Conservation (phyloP, 2,888 invertebrate genomes). For the Caenorhabditis becei region DNA sequence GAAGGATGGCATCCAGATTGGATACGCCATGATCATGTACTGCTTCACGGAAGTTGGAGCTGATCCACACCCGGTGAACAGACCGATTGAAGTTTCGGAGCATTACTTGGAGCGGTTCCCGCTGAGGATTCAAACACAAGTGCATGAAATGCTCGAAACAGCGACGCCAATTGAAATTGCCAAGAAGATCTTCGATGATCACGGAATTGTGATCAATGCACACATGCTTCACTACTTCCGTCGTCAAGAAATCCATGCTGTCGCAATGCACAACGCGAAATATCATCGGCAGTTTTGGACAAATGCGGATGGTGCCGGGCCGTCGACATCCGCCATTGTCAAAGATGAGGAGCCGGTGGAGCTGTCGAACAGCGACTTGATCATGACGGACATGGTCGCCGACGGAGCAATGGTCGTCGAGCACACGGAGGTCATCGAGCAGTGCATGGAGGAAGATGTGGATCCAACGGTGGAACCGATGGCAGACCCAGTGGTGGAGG, state of each 20-base stretch:
- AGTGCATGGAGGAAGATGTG: too few relatives aligned
- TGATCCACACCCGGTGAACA: conserved; percentile 43
- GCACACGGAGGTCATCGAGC: conserved; percentile 24
- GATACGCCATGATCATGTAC: conserved; percentile 68
- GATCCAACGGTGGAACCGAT: not conserved
- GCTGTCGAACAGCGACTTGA: not conserved
- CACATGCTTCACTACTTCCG: not conserved
- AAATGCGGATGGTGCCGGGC: not conserved
- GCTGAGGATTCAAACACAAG: conserved; percentile 27
- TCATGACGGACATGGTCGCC: conserved; percentile 27
- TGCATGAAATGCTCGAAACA: conserved; percentile 22
- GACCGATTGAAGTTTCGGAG: not conserved
- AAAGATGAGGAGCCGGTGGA: too few relatives aligned
- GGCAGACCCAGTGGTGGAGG: too few relatives aligned
- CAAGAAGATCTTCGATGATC: conserved; percentile 22
- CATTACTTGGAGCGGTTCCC: conserved; percentile 23
- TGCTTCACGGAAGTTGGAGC: conserved; percentile 65
- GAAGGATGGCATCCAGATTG: conserved; percentile 56
- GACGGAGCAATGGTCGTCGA: conserved; percentile 41
- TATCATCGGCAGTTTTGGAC: not conserved
- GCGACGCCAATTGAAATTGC: conserved; percentile 30
- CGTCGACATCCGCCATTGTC: not conserved
- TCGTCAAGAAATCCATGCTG: not conserved
- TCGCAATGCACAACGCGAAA: too few relatives aligned
- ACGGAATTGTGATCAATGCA: not conserved